Base-by-base conservation (phyloP, 2,888 invertebrate species). In the Macaria notata region DNA sequence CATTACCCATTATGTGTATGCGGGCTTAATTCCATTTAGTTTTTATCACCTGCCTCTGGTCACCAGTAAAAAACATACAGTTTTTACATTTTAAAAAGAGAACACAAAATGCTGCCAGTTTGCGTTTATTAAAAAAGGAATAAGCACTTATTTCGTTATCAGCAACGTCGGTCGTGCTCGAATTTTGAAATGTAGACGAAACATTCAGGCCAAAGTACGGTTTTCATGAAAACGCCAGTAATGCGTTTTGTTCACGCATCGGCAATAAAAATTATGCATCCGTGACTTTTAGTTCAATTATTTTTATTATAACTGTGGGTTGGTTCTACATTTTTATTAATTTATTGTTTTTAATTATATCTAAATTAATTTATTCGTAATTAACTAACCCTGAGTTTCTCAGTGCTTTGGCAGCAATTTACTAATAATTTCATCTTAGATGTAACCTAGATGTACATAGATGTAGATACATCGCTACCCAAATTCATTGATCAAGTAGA, bases 21-120 rank as follows among this genome's bases (percentile, higher is more conserved):
- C 72, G 75, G 72, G 73, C 69, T 64, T 66, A 62, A 72, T 60
- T 70, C 69, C 66, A 70, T 73, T 69, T 64, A 61, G 69, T 77
- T 75, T 77, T 77, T 75, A 68, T 69, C 64, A 63, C 48, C 36
- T 43, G 46, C 42, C 31, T 49, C 53, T 58, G 54, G 58, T 50
- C 46, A 54, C 54, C 54, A 41, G 31, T 59, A 49, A 62, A 59
- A 41, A 59, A 43, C 55, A 31, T 44, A 57, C 59, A 58, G 46
- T 59, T 57, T 49, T 62, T 49, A 19, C 19, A 19, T 44, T 48
- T 56, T 46, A 54, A 61, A 54, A 56, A 57, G 41, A 31, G 50
- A 54, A 50, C 33, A 49, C 36, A 31, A 48, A 48, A 54, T 57
- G 46, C 54, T 62, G 48, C 49, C 50, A 47, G 49, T 49, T 49